A percentile compares a stretch with the other conserved stretches of the same genome.
Evolutionary conservation across 2,888 invertebrate species (phyloP).

Genomic region (Hybos culiciformis): DNA sequence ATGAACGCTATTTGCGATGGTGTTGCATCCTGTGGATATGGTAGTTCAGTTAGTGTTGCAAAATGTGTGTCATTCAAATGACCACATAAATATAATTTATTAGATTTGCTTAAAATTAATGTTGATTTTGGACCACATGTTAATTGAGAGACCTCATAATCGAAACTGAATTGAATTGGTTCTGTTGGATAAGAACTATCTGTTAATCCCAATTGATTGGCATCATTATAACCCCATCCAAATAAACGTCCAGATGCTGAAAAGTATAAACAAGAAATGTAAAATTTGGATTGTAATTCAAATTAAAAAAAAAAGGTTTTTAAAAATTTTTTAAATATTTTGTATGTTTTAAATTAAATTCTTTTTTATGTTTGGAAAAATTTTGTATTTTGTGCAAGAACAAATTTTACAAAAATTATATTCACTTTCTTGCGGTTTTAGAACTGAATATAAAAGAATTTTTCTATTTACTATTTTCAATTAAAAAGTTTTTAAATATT

Average conservation of each 20-base stretch:
- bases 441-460: no score
- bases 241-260: constrained; percentile 30
- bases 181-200: constrained; percentile 9
- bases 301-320: no score
- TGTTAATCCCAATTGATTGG: constrained; percentile 25
- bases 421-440: no score
- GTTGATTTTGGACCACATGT: constrained; percentile 32
- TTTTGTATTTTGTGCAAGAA: no score
- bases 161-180: constrained; percentile 28
- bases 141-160: constrained; percentile 26
- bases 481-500: no score
- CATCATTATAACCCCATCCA: constrained; percentile 30
- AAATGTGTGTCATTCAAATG: constrained; percentile 30
- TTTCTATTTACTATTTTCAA: no score
- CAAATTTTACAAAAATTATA: no score
- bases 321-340: no score
- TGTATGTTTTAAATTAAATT: no score
- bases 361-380: no score
- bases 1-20: constrained; percentile 30
- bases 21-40: constrained; percentile 23
- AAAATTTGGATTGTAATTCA: no score
- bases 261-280: no score
- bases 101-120: constrained; percentile 29
- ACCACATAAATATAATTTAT: constrained; percentile 28
- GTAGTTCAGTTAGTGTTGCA: constrained; percentile 29